A percentile compares a stretch with the other conserved stretches of the same genome.
Evolutionary conservation across 1,140 invertebrate genomes (phyloP).

Genomic region (Chymomyza costata): DNA sequence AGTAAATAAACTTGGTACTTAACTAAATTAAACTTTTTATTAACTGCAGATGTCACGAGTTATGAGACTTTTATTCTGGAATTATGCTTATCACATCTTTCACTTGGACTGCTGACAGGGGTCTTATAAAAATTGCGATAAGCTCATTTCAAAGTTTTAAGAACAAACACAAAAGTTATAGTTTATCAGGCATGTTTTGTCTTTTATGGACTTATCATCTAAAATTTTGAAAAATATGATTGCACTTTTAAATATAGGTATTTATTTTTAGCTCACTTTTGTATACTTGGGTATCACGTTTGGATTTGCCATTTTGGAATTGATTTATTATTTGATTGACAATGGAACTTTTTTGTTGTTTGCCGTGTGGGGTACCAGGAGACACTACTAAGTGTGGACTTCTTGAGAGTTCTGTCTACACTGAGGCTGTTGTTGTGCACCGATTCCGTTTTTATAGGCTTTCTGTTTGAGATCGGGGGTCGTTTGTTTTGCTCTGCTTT

Average conservation of each 20-base stretch:
- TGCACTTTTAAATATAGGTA: conserved; percentile 1
- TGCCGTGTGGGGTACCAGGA: too few species aligned
- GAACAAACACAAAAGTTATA: not conserved
- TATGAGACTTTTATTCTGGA: not conserved
- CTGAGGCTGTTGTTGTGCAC: conserved; percentile 32
- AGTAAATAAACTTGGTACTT: too few species aligned
- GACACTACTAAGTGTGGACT: conserved; percentile 12
- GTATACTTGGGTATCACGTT: conserved; percentile 64
- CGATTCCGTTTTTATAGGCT: conserved; percentile 43
- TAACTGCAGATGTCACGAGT: not conserved
- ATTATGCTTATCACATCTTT: not conserved
- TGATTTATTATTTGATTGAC: too few species aligned
- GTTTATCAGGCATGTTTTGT: not conserved
- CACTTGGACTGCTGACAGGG: too few species aligned
- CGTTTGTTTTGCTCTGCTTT: too few species aligned
- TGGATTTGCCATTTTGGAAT: conserved; percentile 73
- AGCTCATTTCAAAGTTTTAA: not conserved
- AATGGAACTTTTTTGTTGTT: too few species aligned
- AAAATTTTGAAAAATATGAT: not conserved
- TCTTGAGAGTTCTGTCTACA: conserved; percentile 21
- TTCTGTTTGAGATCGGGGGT: not conserved
- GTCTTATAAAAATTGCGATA: not conserved
- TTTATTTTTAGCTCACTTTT: conserved; percentile 47
- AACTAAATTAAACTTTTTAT: too few species aligned
- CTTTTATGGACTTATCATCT: not conserved